Evolutionary conservation across 2,797 vertebrate species (phyloP).

Genomic region (Molothrus aeneus): DNA sequence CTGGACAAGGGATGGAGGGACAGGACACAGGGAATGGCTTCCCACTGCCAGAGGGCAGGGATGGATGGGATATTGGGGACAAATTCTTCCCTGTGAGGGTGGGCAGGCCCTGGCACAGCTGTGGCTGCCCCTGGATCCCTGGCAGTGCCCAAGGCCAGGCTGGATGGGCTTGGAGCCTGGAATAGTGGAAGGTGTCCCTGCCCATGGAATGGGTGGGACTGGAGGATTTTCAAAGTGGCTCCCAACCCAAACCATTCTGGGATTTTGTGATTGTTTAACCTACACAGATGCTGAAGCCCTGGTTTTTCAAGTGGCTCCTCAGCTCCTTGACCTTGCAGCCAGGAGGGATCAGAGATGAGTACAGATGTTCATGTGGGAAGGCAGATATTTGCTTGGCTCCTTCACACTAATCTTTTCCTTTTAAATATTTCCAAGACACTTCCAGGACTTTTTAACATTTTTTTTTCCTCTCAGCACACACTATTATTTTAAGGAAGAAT

Average conservation of each 20-base stretch:
- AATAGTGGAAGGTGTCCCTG: rapidly evolving
- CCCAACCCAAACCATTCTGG: neutral
- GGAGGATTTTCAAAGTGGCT: neutral
- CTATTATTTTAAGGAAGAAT: neutral
- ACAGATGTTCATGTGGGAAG: neutral
- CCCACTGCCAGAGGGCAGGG: neutral
- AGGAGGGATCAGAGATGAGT: neutral
- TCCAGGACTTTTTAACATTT: neutral
- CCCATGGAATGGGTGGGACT: rapidly evolving
- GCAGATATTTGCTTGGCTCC: neutral
- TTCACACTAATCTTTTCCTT: neutral
- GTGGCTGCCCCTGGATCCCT: no score
- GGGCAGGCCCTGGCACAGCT: rapidly evolving
- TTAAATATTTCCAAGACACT: neutral
- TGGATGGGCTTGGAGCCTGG: rapidly evolving
- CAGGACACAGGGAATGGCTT: neutral
- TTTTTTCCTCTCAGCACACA: neutral
- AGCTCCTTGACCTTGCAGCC: neutral
- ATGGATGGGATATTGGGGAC: rapidly evolving
- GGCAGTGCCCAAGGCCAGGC: rapidly evolving
- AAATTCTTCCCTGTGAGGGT: rapidly evolving
- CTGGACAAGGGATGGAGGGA: neutral
- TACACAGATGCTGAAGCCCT: neutral
- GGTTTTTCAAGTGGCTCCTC: neutral
- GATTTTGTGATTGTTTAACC: neutral